phyloP scores from a whole-genome alignment of 2,113 vertebrate genomes.

The Alosa alosa region DNA sequence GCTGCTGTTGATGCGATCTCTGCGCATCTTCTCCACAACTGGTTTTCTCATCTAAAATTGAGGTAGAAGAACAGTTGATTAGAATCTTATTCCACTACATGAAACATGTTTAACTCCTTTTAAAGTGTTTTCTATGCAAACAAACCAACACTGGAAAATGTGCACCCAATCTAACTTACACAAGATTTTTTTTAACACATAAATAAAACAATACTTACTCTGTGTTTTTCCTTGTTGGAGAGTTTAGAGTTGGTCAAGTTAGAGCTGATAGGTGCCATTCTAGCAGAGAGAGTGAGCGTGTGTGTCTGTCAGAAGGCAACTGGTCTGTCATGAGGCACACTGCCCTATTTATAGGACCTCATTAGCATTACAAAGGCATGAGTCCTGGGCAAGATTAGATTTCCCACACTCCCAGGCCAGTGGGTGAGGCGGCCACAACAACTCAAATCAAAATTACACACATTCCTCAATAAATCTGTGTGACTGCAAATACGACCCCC shows the following conservation, averaged over 20 bases:
- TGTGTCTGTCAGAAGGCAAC: slow-evolving; percentile 50
- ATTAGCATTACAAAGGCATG: slow-evolving; percentile 69
- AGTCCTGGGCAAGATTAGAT: slow-evolving; percentile 63
- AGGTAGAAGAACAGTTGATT: neutral
- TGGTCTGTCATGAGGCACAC: slow-evolving; percentile 47
- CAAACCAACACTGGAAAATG: neutral
- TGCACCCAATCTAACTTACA: neutral
- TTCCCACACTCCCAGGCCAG: slow-evolving; percentile 64
- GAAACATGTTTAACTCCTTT: neutral
- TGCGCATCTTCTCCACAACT: slow-evolving; percentile 73
- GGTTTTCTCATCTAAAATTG: slow-evolving; percentile 68
- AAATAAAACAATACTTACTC: slow-evolving; percentile 50
- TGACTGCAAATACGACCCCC: neutral
- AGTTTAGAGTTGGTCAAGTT: slow-evolving; percentile 42
- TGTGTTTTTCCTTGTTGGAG: slow-evolving; percentile 63
- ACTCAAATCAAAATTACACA: slow-evolving; percentile 23
- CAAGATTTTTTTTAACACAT: neutral
- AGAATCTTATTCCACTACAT: slow-evolving; percentile 27
- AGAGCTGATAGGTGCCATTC: slow-evolving; percentile 55
- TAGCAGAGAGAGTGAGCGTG: slow-evolving; percentile 25
- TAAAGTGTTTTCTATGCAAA: neutral
- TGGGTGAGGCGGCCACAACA: slow-evolving; percentile 55
- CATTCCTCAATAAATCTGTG: slow-evolving; percentile 10
- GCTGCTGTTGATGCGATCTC: slow-evolving; percentile 65
- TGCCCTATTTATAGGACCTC: slow-evolving; percentile 59